Evolutionary conservation across 2,113 vertebrate species (phyloP).

Genomic region (Capreolus pygargus): DNA sequence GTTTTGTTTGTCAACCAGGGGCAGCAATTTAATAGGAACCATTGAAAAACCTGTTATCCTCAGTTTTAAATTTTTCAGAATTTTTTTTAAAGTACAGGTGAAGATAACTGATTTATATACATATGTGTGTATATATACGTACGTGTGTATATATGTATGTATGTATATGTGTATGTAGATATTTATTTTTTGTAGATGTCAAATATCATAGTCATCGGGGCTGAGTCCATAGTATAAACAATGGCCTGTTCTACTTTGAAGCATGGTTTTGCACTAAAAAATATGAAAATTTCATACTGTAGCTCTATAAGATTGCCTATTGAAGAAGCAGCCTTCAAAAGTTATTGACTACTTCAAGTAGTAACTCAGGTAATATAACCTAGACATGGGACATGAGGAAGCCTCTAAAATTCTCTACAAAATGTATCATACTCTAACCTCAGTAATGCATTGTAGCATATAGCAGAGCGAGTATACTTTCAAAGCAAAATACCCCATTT

Average conservation of each 20-base stretch:
- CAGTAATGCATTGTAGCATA: neutral
- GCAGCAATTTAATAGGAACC: neutral
- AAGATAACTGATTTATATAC: neutral
- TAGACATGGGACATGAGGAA: neutral
- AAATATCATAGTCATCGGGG: neutral
- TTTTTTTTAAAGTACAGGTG: neutral
- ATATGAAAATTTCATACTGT: neutral
- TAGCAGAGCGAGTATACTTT: neutral
- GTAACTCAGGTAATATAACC: neutral
- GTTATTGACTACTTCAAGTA: neutral
- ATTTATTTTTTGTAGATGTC: neutral
- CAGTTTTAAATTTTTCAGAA: neutral
- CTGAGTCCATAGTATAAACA: neutral
- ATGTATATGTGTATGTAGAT: rapidly evolving
- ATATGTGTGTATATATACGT: neutral
- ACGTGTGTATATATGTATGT: too few relatives aligned
- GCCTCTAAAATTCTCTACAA: neutral
- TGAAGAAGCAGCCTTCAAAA: neutral
- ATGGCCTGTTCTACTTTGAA: neutral
- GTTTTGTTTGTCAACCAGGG: neutral
- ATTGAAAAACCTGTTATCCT: neutral
- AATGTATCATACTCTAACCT: neutral
- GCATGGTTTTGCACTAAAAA: neutral
- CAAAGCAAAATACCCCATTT: neutral
- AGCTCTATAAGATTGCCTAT: neutral